Evolutionary conservation across 2,113 vertebrate species (phyloP).

Genomic region (Leuciscus idus): DNA sequence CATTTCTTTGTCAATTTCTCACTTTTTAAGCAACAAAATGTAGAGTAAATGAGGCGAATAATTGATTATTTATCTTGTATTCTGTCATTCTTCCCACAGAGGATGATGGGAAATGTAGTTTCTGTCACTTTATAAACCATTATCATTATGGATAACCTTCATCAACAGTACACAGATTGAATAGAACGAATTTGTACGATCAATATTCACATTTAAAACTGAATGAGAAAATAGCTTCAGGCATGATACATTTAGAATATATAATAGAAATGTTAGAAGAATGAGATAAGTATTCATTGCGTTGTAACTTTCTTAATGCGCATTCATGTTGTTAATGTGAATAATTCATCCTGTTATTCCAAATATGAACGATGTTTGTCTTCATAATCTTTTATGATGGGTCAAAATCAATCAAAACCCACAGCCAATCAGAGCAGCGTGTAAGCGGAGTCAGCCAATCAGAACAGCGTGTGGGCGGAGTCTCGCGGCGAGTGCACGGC

Average conservation of each 20-base stretch:
- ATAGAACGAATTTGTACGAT: background rate
- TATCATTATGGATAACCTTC: background rate
- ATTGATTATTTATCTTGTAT: background rate
- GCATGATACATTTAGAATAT: background rate
- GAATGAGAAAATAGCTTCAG: background rate
- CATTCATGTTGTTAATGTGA: background rate
- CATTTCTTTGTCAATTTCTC: no score
- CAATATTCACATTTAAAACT: background rate
- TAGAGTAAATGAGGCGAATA: background rate
- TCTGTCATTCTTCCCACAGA: background rate
- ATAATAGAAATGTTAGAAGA: background rate
- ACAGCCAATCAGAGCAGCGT: no score
- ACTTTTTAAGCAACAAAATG: background rate
- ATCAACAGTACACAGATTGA: background rate
- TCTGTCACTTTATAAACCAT: background rate
- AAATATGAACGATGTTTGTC: background rate
- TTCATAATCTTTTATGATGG: background rate
- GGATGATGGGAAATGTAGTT: conserved; percentile 13
- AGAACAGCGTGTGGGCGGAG: no score
- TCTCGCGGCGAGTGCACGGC: no score
- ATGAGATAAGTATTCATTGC: background rate
- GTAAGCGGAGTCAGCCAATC: no score
- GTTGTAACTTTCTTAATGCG: background rate
- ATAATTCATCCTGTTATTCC: background rate
- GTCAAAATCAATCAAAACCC: no score